Percentiles rank a stretch among this genome's conserved stretches.
Evolutionary conservation across 2,113 vertebrate species (phyloP).

Genomic region (Ammodramus savannarum): DNA sequence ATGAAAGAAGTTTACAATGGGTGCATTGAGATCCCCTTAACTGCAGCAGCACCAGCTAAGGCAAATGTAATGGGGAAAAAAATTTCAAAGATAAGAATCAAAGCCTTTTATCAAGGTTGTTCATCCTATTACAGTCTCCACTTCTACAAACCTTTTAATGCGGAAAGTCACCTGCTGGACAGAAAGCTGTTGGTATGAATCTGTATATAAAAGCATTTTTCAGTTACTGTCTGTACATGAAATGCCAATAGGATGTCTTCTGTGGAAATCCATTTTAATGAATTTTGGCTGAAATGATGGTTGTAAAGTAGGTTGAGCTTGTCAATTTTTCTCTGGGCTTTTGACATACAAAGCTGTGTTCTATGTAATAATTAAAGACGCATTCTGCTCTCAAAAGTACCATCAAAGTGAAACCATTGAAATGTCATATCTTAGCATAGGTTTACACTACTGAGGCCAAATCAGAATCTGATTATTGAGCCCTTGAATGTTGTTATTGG

Average conservation of each 20-base stretch:
- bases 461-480: not conserved
- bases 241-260: not conserved
- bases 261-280: conserved; percentile 7
- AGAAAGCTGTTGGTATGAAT: conserved; percentile 9
- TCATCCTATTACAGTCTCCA: conserved; percentile 37
- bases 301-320: not conserved
- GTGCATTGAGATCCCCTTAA: not conserved
- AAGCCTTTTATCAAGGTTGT: conserved; percentile 50
- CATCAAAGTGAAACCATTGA: not conserved
- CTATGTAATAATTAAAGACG: not conserved
- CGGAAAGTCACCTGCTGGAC: conserved; percentile 52
- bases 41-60: not conserved
- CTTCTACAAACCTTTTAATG: conserved; percentile 32
- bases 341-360: not conserved
- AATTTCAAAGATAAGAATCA: conserved; percentile 55
- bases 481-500: not conserved
- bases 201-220: conserved; percentile 29
- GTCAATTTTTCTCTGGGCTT: not conserved
- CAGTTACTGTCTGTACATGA: not conserved
- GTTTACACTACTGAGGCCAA: not conserved
- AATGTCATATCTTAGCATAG: not conserved
- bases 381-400: not conserved
- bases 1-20: conserved; percentile 9
- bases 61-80: conserved; percentile 7
- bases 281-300: not conserved